Conservation (phyloP, 2,113 vertebrate genomes). For the Panthera tigris region DNA sequence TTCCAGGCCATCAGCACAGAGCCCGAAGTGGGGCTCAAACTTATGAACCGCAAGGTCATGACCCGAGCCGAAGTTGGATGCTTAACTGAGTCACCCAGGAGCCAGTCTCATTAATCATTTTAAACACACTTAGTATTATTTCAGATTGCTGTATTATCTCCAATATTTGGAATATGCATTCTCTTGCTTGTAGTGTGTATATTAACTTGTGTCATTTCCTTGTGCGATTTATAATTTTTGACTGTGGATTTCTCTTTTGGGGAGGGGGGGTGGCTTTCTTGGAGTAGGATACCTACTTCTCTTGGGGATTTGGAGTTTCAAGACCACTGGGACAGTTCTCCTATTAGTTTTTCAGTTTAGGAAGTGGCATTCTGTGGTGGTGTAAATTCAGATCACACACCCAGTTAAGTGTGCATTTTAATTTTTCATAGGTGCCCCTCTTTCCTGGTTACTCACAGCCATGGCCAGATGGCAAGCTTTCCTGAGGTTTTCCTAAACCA, state of each 20-base stretch:
- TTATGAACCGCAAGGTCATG: not conserved
- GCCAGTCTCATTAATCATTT: not conserved
- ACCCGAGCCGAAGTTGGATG: not conserved
- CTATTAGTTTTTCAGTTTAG: not conserved
- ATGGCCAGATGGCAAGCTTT: not conserved
- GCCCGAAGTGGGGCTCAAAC: fast-evolving
- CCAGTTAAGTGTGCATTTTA: not conserved
- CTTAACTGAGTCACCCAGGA: not conserved
- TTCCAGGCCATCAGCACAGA: not conserved
- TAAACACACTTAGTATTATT: not conserved
- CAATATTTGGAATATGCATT: not conserved
- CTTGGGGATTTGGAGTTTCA: not conserved
- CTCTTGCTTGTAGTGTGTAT: not conserved
- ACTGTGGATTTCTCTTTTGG: not conserved
- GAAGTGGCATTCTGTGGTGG: not conserved
- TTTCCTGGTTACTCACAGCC: not conserved
- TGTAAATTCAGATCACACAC: not conserved
- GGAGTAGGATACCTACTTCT: not conserved
- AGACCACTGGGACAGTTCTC: not conserved
- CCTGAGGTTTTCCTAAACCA: not conserved
- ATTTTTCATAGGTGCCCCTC: not conserved
- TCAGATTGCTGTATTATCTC: not conserved
- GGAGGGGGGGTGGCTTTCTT: not conserved
- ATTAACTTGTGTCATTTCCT: not conserved
- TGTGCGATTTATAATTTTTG: not conserved